Percentiles rank a stretch among this genome's conserved stretches.
phyloP scores from a whole-genome alignment of 2,888 invertebrate genomes.

The Parelbella ahira region DNA sequence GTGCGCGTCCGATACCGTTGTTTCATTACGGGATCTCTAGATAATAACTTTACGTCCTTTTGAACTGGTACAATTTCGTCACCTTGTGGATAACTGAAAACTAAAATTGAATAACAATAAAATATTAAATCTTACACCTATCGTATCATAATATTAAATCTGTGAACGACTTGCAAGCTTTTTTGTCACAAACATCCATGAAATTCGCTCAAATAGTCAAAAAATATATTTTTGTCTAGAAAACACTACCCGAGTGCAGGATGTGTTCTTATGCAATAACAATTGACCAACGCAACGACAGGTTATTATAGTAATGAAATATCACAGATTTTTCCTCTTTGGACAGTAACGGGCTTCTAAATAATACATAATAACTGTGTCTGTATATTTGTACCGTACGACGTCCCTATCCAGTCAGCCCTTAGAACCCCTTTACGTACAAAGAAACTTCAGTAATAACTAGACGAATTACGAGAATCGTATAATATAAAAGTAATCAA shows the following conservation, averaged over 20 bases:
- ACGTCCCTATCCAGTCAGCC: constrained; percentile 49
- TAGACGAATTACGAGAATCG: constrained; percentile 67
- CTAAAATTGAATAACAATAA: constrained; percentile 79
- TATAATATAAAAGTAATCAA: constrained; percentile 62
- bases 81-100: constrained; percentile 76
- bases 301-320: constrained; percentile 77
- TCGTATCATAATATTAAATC: constrained; percentile 65
- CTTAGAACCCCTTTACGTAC: constrained; percentile 71
- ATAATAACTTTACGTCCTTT: constrained; percentile 79
- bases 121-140: constrained; percentile 80
- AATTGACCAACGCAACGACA: constrained; percentile 81
- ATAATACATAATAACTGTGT: constrained; percentile 47
- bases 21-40: constrained; percentile 65
- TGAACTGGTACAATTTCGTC: constrained; percentile 78
- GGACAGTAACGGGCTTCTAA: constrained; percentile 76
- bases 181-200: constrained; percentile 71
- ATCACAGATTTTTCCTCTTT: constrained; percentile 81
- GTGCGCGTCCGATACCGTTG: too few relatives aligned
- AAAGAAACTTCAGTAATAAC: constrained; percentile 70
- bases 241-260: constrained; percentile 60
- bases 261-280: constrained; percentile 74
- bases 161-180: constrained; percentile 73
- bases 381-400: constrained; percentile 67
- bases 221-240: constrained; percentile 80
- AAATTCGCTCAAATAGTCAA: constrained; percentile 79